Base-by-base conservation (phyloP, 2,797 vertebrate species). In the Sebastes oblongus region DNA sequence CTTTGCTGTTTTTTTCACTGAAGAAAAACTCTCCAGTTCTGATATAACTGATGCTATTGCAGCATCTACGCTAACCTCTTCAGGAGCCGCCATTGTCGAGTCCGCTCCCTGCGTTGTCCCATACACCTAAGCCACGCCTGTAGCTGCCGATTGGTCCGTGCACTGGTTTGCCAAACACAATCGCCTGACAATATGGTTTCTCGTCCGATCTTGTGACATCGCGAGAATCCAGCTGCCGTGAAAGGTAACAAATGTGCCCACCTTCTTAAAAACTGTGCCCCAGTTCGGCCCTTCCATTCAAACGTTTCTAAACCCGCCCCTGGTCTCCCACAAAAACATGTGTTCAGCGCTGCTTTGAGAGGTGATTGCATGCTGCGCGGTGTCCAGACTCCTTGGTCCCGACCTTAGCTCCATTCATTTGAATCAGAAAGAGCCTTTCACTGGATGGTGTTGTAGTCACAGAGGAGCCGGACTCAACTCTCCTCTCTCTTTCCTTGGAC, bases 391-490 rank as follows among this genome's bases (percentile, higher is more conserved):
- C 64, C 39, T 74, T 78, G 85, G 83, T 84, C 82, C 56, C 30
- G 75, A 80, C 77, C 77, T 68, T 55, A 68, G 82, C 81, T 87
- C 72, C 73, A 78, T 77, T 85, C 77, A 85, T 87, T 81, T 74
- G 86, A 86, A 78, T 91, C 79, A 86, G 80, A 91, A 86, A 83
- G 82, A 80, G 75, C 72, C 88, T 88, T 88, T 86, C 80, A 81
- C 29, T 72, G 82, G 77, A 90, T 74, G 74, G 55, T 72, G 83
- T 67, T 78, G 50, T 64, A 71, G 74, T 87, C 84, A 62, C 80
- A 71, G 78, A 91, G 83, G 66, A 87, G 83, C 86, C 86, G 72
- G 79, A 84, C 79, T 86, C 81, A 55, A 25, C 81, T 83, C 78
- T 71, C 73, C 54, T 27, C 64, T 27, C 64, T 77, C 36, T 80